Base-by-base conservation (phyloP, 2,113 vertebrate species). In the Macrotis lagotis region DNA sequence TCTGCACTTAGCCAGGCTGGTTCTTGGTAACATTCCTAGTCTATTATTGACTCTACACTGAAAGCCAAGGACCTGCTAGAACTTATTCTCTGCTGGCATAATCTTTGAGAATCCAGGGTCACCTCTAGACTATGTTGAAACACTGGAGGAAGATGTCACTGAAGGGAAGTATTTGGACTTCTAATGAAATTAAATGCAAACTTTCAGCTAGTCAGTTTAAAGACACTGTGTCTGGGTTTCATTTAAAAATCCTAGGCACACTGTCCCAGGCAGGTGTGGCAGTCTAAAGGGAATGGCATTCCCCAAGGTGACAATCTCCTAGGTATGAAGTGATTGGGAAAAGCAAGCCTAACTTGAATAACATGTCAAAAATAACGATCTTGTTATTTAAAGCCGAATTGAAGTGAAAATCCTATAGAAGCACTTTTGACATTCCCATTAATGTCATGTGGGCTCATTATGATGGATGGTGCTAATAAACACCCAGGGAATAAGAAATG, bases 251-350 rank as follows among this genome's bases (percentile, higher is more conserved):
- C 52, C 3, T 24, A 51, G 51, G 48, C 22, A 48, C 44, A 50
- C 1, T 24, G 49, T 19, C 89, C 92, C 50, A 74, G 74, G 50
- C 19, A 74, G 88, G 51, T 83, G 26, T 26, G 31, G 51, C 48
- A 2, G 50, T 44, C 28, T 31, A n/a, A 50, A 48, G 93, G 88
- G 9, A 94, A 24, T 92, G 53, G 22, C 11, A 11, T 12, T 89
- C 66, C 53, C 74, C 94, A 93, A 94, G 89, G 93, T 37, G 49
- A 97, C n/a, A 44, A 24, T 55, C 55, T 91, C 83, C 91, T n/a
- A 49, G 11, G 59, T 48, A 55, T 9, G 89, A 93, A 90, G 51
- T 25, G 16, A 49, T 25, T 1, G 48, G 49, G 1, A 66, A 11
- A 88, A n/a, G 37, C 9, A 3, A 0, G 51, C 48, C n/a, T 89